Evolutionary conservation across 2,113 vertebrate species (phyloP), one percentile per base, ranked within the genome.

Genomic region (Mesitornis unicolor): DNA sequence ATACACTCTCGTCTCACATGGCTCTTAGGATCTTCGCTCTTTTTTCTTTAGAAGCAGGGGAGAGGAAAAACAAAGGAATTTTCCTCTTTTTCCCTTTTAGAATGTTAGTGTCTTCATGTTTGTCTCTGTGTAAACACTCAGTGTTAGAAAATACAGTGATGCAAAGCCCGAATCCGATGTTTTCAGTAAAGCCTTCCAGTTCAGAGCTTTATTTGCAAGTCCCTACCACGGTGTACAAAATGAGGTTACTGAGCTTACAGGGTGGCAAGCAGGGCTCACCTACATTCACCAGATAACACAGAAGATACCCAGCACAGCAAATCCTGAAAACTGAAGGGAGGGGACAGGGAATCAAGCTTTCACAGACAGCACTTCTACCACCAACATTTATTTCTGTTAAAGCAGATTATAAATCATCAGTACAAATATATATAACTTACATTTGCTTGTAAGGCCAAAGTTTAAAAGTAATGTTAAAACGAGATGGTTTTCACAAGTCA

Each of bases 361-460:
- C 73, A 57, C 50, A 90, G 81, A 70, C 89, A 81, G 88, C 43
- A 64, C 78, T 97, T 98, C 98, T 98, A 98, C 98, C 98, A 98
- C 94, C 98, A 98, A 98, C 98, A 98, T 98, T 98, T 98, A 98
- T 98, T 98, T 98, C 96, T 98, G 98, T 98, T 98, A 98, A 98
- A 98, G 98, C 98, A 98, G 98, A 98, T 98, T 98, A 98, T 98
- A 98, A 98, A 98, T 98, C 97, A 98, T 98, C 98, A 98, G 98
- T 98, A 98, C 98, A 98, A 98, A 98, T 98, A 98, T 98, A 97
- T 98, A 98, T 98, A 98, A 98, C 98, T 98, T 98, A 98, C 98
- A 98, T 98, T 97, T 98, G 98, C 98, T 98, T 98, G 98, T 98
- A 98, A 98, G 98, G 98, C 98, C 98, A 98, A 98, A 96, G 95